Percentiles rank a stretch among this genome's conserved stretches.
phyloP scores from a whole-genome alignment of 2,797 vertebrate species.

The Telmatherina bonti region DNA sequence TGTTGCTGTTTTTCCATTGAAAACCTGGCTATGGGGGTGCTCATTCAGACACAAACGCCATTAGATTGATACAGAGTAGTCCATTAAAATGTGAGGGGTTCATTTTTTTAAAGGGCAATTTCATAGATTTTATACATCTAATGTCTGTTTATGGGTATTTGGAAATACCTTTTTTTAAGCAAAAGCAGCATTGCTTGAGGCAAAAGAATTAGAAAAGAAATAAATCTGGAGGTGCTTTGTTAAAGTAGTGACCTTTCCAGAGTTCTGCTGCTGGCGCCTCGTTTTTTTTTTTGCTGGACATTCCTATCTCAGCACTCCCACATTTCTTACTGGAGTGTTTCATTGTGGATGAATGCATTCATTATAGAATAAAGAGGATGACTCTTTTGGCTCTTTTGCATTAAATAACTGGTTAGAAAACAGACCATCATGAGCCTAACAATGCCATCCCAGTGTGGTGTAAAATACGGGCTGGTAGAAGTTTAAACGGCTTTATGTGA shows the following conservation, averaged over 20 bases:
- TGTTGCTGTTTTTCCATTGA: neutral
- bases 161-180: neutral
- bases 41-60: neutral
- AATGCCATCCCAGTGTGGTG: neutral
- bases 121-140: neutral
- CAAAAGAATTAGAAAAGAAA: neutral
- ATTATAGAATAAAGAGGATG: neutral
- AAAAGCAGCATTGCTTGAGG: neutral
- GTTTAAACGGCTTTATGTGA: neutral
- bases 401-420: neutral
- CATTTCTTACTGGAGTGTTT: neutral
- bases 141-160: slow-evolving; percentile 3
- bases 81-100: neutral
- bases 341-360: slow-evolving; percentile 5
- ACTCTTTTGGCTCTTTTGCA: neutral
- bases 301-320: neutral
- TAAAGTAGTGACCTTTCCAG: slow-evolving; percentile 2
- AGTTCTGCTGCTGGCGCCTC: neutral
- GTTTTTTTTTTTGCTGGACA: neutral
- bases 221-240: neutral
- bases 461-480: neutral
- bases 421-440: neutral
- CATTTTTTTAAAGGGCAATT: neutral
- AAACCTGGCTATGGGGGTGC: neutral
- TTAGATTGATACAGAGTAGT: neutral